phyloP scores from a whole-genome alignment of 2,888 invertebrate species.

The Osmoderma eremita region DNA sequence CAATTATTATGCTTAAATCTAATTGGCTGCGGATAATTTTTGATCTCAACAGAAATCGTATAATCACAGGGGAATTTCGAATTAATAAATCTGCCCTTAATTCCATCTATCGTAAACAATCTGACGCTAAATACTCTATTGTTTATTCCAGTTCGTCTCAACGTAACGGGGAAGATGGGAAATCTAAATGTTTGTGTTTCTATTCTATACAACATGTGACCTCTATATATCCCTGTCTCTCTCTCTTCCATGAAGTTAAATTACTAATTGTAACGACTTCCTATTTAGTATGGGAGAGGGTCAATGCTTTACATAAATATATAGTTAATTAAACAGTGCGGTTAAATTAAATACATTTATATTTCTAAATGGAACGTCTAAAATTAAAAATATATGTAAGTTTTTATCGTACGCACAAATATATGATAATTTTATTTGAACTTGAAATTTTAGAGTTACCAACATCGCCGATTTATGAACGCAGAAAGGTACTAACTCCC shows the following conservation, averaged over 20 bases:
- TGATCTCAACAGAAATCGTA: constrained; percentile 9
- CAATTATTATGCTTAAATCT: constrained; percentile 3
- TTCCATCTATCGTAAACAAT: too few species aligned
- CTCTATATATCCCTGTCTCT: constrained; percentile 9
- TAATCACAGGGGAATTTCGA: too few species aligned
- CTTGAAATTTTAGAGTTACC: too few species aligned
- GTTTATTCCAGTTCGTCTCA: too few species aligned
- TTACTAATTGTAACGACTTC: constrained; percentile 35
- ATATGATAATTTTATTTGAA: too few species aligned
- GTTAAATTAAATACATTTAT: not conserved
- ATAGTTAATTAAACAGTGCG: constrained; percentile 4
- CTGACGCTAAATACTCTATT: too few species aligned
- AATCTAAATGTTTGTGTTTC: constrained; percentile 8
- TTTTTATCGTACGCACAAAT: too few species aligned
- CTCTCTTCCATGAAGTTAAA: constrained; percentile 20
- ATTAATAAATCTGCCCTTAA: too few species aligned
- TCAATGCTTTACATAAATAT: constrained; percentile 24
- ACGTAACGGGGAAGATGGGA: not conserved
- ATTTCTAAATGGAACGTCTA: too few species aligned
- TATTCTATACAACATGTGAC: constrained; percentile 6
- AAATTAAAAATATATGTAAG: too few species aligned
- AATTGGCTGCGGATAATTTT: constrained; percentile 15
- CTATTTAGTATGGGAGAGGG: constrained; percentile 30
- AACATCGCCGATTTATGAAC: too few species aligned
- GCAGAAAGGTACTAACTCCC: too few species aligned